Percentiles rank a stretch among this genome's conserved stretches.
Conservation (phyloP, 2,888 invertebrate genomes). For the Cantharis lateralis region DNA sequence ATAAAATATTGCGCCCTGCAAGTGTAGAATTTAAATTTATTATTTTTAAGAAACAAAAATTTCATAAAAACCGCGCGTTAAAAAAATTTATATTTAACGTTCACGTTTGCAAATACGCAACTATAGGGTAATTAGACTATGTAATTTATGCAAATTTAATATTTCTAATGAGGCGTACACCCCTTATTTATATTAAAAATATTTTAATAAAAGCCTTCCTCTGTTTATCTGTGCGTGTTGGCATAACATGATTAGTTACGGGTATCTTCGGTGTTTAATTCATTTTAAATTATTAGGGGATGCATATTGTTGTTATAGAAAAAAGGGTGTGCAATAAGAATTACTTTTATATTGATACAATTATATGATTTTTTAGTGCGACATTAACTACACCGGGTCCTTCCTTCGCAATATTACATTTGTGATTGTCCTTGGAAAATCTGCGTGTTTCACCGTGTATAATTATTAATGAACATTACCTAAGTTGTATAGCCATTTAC, state of each 20-base stretch:
- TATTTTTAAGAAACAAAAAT: background rate
- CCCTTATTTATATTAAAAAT: constrained; percentile 48
- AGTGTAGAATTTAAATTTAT: constrained; percentile 36
- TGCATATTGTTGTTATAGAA: constrained; percentile 6
- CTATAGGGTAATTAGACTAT: constrained; percentile 24
- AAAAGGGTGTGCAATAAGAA: background rate
- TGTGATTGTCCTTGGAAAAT: no score
- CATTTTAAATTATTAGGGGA: constrained; percentile 29
- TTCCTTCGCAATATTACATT: no score
- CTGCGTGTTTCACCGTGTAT: background rate
- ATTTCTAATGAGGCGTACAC: constrained; percentile 43
- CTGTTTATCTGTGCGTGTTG: constrained; percentile 38
- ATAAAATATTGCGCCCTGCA: constrained; percentile 45
- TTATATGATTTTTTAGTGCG: background rate
- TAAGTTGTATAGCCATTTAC: constrained; percentile 8
- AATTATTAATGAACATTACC: background rate
- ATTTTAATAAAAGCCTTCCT: constrained; percentile 42
- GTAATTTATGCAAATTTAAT: constrained; percentile 47
- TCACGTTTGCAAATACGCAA: background rate
- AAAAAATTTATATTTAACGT: background rate
- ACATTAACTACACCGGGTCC: background rate
- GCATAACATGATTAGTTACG: constrained; percentile 41
- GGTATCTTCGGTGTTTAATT: constrained; percentile 37
- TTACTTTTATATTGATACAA: background rate
- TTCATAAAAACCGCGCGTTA: background rate